phyloP scores from a whole-genome alignment of 1,140 invertebrate genomes.

The Cotesia typhae region DNA sequence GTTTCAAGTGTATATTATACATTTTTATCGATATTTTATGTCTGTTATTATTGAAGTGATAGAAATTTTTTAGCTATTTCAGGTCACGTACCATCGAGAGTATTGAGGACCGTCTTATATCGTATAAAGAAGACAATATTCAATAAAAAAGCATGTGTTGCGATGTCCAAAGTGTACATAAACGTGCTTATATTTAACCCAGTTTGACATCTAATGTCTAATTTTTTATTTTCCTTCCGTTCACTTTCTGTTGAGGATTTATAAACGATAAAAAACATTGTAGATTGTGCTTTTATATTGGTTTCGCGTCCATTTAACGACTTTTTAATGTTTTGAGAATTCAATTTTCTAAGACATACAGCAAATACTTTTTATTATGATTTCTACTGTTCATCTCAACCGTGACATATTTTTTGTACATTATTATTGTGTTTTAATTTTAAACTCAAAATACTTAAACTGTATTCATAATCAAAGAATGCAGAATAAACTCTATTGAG shows the following conservation, averaged over 20 bases:
- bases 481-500: too few species aligned
- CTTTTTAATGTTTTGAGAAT: not conserved
- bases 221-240: constrained; percentile 5
- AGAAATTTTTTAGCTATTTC: constrained; percentile 13
- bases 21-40: not conserved
- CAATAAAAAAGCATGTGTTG: not conserved
- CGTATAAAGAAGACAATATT: constrained; percentile 16
- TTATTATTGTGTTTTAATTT: too few species aligned
- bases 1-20: too few species aligned
- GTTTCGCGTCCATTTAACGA: not conserved
- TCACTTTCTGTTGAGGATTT: constrained; percentile 15
- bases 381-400: not conserved
- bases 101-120: constrained; percentile 2
- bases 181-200: constrained; percentile 24
- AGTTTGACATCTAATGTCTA: constrained; percentile 2
- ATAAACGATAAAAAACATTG: constrained; percentile 8
- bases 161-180: constrained; percentile 12
- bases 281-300: not conserved
- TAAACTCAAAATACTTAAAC: too few species aligned
- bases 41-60: not conserved
- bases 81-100: constrained; percentile 25
- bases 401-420: not conserved
- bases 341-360: too few species aligned
- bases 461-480: too few species aligned
- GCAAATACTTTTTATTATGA: not conserved